phyloP scores from a whole-genome alignment of 2,113 vertebrate genomes.

The Aphyosemion australe region DNA sequence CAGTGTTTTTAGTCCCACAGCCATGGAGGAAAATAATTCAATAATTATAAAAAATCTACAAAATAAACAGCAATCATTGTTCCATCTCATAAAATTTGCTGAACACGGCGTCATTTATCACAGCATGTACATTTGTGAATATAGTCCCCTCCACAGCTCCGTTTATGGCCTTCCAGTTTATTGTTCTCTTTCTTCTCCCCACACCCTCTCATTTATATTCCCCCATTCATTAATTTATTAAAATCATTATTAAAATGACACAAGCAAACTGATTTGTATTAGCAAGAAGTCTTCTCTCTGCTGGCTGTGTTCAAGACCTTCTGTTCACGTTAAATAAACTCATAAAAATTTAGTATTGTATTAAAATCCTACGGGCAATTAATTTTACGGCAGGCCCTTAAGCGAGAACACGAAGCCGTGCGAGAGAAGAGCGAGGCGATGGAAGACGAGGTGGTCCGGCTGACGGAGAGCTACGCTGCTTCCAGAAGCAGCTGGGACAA shows the following conservation, averaged over 20 bases:
- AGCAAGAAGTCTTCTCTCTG: constrained; percentile 74
- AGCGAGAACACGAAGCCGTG: constrained; percentile 93
- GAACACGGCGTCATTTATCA: constrained; percentile 51
- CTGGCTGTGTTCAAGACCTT: constrained; percentile 84
- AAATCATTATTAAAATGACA: constrained; percentile 96
- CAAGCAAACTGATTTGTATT: constrained; percentile 94
- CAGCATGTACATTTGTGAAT: constrained; percentile 72
- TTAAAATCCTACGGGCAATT: constrained; percentile 98
- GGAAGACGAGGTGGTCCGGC: constrained; percentile 87
- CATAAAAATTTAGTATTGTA: constrained; percentile 98
- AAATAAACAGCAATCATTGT: constrained; percentile 58
- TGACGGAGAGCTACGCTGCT: constrained; percentile 83
- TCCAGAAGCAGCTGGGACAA: constrained; percentile 83
- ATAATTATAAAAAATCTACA: constrained; percentile 61
- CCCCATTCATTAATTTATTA: constrained; percentile 95
- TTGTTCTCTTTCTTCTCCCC: constrained; percentile 82
- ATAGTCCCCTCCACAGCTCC: constrained; percentile 82
- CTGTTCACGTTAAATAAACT: constrained; percentile 94
- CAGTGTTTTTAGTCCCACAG: not conserved
- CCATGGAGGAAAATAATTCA: constrained; percentile 34
- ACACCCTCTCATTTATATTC: constrained; percentile 85
- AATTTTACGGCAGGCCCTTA: constrained; percentile 99
- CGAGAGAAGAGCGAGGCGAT: constrained; percentile 86
- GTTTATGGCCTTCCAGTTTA: constrained; percentile 89
- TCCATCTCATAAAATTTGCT: constrained; percentile 59